phyloP scores from a whole-genome alignment of 2,113 vertebrate genomes.

The Carassius gibelio region DNA sequence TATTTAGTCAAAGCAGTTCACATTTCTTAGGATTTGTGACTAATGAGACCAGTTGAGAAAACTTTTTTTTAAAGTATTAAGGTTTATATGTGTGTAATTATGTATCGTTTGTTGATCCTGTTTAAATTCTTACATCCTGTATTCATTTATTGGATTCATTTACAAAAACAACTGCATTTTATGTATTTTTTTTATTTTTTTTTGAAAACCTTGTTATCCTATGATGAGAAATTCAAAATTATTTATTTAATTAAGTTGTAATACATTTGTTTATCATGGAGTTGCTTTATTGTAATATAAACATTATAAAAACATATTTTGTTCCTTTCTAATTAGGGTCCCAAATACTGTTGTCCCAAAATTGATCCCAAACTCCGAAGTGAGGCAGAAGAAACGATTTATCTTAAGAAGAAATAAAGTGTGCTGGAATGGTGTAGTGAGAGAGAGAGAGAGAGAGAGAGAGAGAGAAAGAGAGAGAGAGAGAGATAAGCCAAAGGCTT shows the following conservation, averaged over 20 bases:
- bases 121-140: background rate
- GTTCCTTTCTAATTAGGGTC: background rate
- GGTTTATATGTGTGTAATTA: background rate
- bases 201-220: background rate
- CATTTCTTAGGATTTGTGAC: background rate
- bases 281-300: background rate
- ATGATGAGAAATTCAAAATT: background rate
- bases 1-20: background rate
- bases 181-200: background rate
- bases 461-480: background rate
- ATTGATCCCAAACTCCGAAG: background rate
- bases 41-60: background rate
- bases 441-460: background rate
- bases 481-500: constrained; percentile 32
- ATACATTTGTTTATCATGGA: background rate
- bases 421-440: background rate
- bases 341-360: background rate
- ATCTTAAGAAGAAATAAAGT: background rate
- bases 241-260: background rate
- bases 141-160: background rate
- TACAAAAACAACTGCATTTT: background rate
- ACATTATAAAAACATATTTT: background rate
- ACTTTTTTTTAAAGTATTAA: background rate
- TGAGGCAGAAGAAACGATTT: background rate
- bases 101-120: background rate